Evolutionary conservation across 2,797 vertebrate genomes (phyloP), one percentile per base, ranked within the genome.

Genomic region (Onychomys leucogaster): DNA sequence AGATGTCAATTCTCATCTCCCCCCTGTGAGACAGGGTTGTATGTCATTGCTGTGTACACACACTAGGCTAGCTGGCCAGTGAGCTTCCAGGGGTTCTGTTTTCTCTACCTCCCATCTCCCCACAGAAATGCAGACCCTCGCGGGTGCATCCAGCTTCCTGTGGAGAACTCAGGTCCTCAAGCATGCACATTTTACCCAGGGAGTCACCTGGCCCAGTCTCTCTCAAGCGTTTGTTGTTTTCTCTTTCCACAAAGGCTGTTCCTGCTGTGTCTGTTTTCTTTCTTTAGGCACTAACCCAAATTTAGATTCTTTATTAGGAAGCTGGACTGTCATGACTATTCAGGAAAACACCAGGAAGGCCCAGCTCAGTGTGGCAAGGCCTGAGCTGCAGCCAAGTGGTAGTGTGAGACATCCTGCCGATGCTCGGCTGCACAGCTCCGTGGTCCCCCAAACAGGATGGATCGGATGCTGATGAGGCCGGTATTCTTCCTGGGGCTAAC

Each of bases 141-240:
- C 0, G 2, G 12, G 0, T 29, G 25, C 16, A 0, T 29, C 49
- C 5, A 27, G 23, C 65, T 71, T 29, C 8, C 55, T 46, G 41
- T 46, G 80, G 80, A 61, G 29, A 46, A 46, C 59, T 46, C 61
- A 85, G 43, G 29, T 25, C 29, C 82, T n/a, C 6, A 3, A 12
- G n/a, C 13, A 1, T 85, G 43, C 61, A 34, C 27, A 3, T 11
- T 85, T 85, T 34, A 23, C 41, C 8, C 21, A 52, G 23, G 27
- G 46, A 37, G 46, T 37, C 14, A 2, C 37, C 34, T 55, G 34
- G 34, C 23, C 23, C 34, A 37, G 23, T 23, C 25, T 71, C 65
- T 37, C n/a, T 5, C 84, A 71, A 37, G 34, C 23, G 75, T 93
- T 85, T 49, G 9, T 23, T 57, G 13, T 94, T 90, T 84, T 96